These are phyloP conservation scores for Panurus biarmicus DNA, from an alignment of 2,113 vertebrate species.

Conservation along the genomic window DNA sequence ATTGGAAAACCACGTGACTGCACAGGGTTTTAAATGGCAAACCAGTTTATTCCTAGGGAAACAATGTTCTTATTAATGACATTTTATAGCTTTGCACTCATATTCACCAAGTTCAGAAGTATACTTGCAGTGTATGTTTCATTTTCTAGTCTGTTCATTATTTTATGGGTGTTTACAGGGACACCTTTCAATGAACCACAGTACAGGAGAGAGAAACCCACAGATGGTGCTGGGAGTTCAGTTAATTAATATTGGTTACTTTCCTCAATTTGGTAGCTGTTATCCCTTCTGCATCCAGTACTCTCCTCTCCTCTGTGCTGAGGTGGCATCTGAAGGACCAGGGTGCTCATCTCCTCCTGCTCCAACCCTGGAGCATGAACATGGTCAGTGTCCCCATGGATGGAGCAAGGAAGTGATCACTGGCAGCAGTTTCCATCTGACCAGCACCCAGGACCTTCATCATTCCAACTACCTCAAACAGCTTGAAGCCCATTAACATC, in stretches of 20 bases:
- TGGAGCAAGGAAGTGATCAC: background rate
- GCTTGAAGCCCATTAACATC: background rate
- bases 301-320: background rate
- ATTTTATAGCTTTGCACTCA: background rate
- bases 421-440: background rate
- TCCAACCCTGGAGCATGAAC: background rate
- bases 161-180: background rate
- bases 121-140: background rate
- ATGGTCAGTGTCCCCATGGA: fast-evolving
- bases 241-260: background rate
- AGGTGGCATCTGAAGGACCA: background rate
- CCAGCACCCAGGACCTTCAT: background rate
- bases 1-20: background rate
- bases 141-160: background rate
- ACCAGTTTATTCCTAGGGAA: background rate
- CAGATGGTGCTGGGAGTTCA: background rate
- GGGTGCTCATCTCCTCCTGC: background rate
- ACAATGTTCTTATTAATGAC: background rate
- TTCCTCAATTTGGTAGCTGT: background rate
- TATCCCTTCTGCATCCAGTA: background rate
- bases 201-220: background rate
- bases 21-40: background rate
- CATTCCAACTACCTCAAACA: background rate
- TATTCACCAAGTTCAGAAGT: background rate
- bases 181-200: background rate